Conservation (phyloP, 2,888 invertebrate genomes). For the Drosophila sordidapex region DNA sequence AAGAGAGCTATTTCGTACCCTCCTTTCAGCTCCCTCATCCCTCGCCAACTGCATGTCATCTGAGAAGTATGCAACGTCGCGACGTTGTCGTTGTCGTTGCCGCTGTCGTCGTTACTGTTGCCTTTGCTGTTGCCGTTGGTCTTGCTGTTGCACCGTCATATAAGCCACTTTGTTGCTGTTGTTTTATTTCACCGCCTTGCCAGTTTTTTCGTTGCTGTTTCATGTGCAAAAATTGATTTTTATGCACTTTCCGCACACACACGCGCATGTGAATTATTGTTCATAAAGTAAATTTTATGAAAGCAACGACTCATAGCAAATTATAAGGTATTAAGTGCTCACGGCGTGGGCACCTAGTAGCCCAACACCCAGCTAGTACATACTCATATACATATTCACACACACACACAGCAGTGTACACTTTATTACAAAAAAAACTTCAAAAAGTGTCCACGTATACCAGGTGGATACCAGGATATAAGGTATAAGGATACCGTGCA, state of each 20-base stretch:
- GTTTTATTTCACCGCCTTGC: constrained; percentile 71
- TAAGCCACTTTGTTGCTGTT: constrained; percentile 44
- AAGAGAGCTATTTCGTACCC: constrained; percentile 64
- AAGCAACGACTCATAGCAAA: constrained; percentile 77
- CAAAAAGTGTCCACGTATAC: constrained; percentile 44
- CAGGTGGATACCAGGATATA: constrained; percentile 1
- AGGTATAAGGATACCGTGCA: constrained; percentile 16
- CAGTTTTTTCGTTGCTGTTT: constrained; percentile 52
- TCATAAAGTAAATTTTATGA: constrained; percentile 79
- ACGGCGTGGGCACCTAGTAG: constrained; percentile 63
- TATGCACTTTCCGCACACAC: constrained; percentile 72
- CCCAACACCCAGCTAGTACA: constrained; percentile 6
- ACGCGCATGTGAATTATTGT: constrained; percentile 74
- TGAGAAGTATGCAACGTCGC: constrained; percentile 71
- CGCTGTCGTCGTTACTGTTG: constrained; percentile 12
- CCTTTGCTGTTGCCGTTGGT: constrained; percentile 11
- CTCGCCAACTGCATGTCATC: constrained; percentile 59
- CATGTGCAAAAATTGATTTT: constrained; percentile 79
- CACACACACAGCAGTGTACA: constrained; percentile 27
- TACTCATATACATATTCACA: constrained; percentile 10
- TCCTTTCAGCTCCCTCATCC: constrained; percentile 6
- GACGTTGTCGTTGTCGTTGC: constrained; percentile 25
- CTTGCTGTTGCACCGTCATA: constrained; percentile 14
- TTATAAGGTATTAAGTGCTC: constrained; percentile 79
- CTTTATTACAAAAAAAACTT: constrained; percentile 58